Base-by-base conservation (phyloP, 2,888 invertebrate genomes). In the Blastobasis adustella region DNA sequence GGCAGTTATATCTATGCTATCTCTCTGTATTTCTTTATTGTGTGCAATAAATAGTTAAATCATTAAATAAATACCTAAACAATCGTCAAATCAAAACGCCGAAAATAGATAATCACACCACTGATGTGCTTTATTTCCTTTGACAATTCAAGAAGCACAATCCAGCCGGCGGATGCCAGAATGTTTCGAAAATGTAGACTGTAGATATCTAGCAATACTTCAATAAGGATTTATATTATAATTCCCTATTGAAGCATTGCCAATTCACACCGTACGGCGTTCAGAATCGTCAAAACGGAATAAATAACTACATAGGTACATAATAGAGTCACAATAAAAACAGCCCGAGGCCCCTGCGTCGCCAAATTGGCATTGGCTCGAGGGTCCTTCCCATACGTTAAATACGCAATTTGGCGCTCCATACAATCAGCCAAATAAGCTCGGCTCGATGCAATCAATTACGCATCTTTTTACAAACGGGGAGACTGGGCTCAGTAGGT, bases 341-440 rank as follows among this genome's bases (percentile, higher is more conserved):
- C 71, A 73, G 69, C 23, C 58, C 66, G 69, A 61, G 65, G 59
- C 58, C 64, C 62, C 66, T 58, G 65, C 23, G 23, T 23, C 66
- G 59, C 66, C 69, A 83, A 85, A 87, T 87, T 87, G 86, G 85
- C 82, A 82, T 73, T 79, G 76, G 76, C 77, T 65, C 74, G 70
- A 80, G 84, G 88, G 83, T 75, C 69, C 76, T 79, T 78, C 79
- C 81, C 77, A 80, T 79, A 83, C 81, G 82, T 82, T 86, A 85
- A 87, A 83, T 85, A 87, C 81, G 82, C 82, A 82, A 85, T 85
- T 86, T 77, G 70, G 75, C 76, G 71, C 73, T 73, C 76, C 67
- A 77, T 81, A 84, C 88, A 86, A 86, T 86, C 83, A 82, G 67
- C 73, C 72, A 80, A 85, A 87, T 83, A 85, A 86, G 82, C 76